These are phyloP conservation scores for Okamejei kenojei DNA, from an alignment of 2,797 vertebrate genomes.

Conservation along the genomic window DNA sequence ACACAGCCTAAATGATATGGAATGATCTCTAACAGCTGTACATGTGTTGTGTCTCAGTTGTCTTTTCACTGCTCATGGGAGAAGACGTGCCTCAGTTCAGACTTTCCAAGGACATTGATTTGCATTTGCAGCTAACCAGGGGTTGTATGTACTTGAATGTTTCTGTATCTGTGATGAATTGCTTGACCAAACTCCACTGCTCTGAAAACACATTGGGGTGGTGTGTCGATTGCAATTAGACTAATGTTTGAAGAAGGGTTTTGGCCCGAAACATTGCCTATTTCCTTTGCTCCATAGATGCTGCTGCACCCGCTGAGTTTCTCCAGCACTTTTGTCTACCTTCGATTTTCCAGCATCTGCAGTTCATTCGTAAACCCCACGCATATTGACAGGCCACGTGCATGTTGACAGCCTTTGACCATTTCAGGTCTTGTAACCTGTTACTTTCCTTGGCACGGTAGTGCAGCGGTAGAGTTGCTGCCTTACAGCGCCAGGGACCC, in stretches of 20 bases:
- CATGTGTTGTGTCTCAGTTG: not conserved
- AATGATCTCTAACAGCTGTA: not conserved
- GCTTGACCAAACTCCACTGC: not conserved
- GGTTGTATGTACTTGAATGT: not conserved
- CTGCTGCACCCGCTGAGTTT: no score
- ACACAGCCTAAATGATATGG: not conserved
- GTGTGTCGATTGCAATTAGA: not conserved
- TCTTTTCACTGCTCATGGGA: not conserved
- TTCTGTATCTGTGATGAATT: not conserved
- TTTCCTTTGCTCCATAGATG: no score
- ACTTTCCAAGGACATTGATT: not conserved
- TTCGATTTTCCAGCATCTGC: no score
- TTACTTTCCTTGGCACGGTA: no score
- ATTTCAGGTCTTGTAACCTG: not conserved
- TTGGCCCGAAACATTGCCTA: no score
- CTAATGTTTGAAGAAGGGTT: not conserved
- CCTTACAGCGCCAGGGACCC: no score
- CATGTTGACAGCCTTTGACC: not conserved
- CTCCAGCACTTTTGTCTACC: no score
- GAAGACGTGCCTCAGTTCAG: slow-evolving; percentile 9
- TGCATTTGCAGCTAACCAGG: not conserved
- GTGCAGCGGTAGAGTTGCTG: no score
- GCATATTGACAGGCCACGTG: not conserved
- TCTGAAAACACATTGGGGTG: not conserved
- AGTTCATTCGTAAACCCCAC: no score